Percentiles rank a stretch among this genome's conserved stretches.
Evolutionary conservation across 2,888 invertebrate genomes (phyloP).

Genomic region (Stenchaetothrips biformis): DNA sequence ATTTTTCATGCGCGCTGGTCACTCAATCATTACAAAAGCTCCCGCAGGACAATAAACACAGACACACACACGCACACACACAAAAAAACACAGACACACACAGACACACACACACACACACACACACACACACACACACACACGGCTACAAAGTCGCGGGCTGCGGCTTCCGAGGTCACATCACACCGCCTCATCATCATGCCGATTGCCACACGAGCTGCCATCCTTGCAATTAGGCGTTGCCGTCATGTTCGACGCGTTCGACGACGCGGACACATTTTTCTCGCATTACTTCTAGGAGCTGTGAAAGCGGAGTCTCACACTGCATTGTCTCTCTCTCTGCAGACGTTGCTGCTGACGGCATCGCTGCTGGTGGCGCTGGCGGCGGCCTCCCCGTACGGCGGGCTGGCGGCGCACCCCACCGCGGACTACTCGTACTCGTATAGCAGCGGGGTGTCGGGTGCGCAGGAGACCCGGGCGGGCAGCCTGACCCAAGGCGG

Average conservation of each 20-base stretch:
- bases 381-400: neutral
- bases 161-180: neutral
- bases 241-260: neutral
- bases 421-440: conserved; percentile 10
- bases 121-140: neutral
- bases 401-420: neutral
- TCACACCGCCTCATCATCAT: too few relatives aligned
- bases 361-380: neutral
- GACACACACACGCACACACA: too few relatives aligned
- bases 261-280: too few relatives aligned
- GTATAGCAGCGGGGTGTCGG: neutral
- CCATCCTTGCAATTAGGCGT: neutral
- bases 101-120: neutral
- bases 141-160: neutral
- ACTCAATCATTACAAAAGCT: too few relatives aligned
- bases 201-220: neutral
- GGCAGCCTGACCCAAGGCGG: conserved; percentile 57
- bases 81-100: neutral
- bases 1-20: too few relatives aligned
- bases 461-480: conserved; percentile 34
- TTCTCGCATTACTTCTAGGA: neutral
- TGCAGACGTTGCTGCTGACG: neutral
- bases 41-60: too few relatives aligned
- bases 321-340: neutral
- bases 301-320: neutral